Percentiles rank a stretch among this genome's conserved stretches.
Evolutionary conservation across 1,140 invertebrate genomes (phyloP).

Genomic region (Monomorium pharaonis): DNA sequence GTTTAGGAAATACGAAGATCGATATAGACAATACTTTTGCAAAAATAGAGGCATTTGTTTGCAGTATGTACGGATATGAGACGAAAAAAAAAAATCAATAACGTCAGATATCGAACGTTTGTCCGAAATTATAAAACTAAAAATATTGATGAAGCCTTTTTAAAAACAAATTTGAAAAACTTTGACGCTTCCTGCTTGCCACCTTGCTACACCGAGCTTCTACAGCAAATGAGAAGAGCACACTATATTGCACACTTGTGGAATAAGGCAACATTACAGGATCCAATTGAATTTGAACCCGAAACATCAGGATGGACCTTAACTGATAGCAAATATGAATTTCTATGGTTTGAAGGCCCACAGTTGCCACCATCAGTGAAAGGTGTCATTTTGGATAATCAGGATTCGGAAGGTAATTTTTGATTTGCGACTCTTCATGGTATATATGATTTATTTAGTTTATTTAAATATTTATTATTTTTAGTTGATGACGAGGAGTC

Average conservation of each 20-base stretch:
- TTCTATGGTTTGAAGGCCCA: constrained; percentile 61
- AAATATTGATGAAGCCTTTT: constrained; percentile 34
- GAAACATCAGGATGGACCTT: constrained; percentile 39
- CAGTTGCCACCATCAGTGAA: constrained; percentile 47
- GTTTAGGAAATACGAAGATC: too few species aligned
- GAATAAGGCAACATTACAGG: constrained; percentile 53
- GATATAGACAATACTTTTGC: too few species aligned
- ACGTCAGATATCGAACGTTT: too few species aligned
- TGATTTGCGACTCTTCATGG: neutral
- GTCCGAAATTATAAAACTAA: neutral
- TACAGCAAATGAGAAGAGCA: constrained; percentile 51
- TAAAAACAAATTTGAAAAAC: constrained; percentile 64
- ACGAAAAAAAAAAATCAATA: too few species aligned
- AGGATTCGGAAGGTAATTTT: constrained; percentile 51
- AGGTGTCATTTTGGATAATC: constrained; percentile 48
- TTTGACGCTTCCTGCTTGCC: constrained; percentile 63
- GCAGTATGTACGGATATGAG: too few species aligned
- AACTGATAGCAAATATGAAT: constrained; percentile 45
- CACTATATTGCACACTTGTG: constrained; percentile 63
- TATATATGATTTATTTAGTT: constrained; percentile 16
- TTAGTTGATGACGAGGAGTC: neutral
- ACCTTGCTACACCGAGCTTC: constrained; percentile 43
- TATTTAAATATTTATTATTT: constrained; percentile 22
- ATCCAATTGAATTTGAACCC: constrained; percentile 29
- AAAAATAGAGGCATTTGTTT: too few species aligned